Percentiles rank a stretch among this genome's conserved stretches.
phyloP scores from a whole-genome alignment of 2,113 vertebrate genomes.

The Odontophorus gujanensis region DNA sequence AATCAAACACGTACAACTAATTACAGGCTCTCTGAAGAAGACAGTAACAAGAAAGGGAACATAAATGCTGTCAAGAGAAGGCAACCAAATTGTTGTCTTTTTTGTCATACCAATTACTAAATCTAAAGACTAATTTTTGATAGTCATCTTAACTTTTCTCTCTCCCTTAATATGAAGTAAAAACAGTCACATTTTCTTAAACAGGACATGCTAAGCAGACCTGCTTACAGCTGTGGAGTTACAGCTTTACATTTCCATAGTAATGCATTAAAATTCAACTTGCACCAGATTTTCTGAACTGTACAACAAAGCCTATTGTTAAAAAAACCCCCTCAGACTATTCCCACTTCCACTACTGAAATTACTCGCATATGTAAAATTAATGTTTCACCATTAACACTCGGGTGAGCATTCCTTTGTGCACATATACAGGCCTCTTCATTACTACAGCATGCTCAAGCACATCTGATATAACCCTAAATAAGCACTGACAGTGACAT shows the following conservation, averaged over 20 bases:
- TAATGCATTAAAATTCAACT: neutral
- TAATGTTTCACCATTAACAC: neutral
- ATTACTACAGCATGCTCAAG: neutral
- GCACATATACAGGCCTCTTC: neutral
- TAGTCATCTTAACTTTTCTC: no score
- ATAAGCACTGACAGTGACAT: neutral
- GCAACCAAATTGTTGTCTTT: no score
- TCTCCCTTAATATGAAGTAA: neutral
- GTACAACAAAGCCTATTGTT: neutral
- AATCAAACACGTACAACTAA: no score
- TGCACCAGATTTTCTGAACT: neutral
- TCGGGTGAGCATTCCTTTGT: neutral
- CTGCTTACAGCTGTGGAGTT: neutral
- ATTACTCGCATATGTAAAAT: neutral
- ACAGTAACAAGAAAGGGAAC: no score
- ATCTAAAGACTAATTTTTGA: no score
- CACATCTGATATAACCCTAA: neutral
- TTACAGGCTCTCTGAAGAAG: no score
- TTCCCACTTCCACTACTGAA: neutral
- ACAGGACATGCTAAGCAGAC: neutral
- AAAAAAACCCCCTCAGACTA: neutral
- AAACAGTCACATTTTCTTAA: neutral
- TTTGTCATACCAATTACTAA: no score
- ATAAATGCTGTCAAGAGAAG: no score
- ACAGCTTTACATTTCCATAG: neutral